A percentile compares a stretch with the other conserved stretches of the same genome.
These are phyloP conservation scores for Neotoma lepida DNA, from an alignment of 2,113 vertebrate species.

Conservation along the genomic window DNA sequence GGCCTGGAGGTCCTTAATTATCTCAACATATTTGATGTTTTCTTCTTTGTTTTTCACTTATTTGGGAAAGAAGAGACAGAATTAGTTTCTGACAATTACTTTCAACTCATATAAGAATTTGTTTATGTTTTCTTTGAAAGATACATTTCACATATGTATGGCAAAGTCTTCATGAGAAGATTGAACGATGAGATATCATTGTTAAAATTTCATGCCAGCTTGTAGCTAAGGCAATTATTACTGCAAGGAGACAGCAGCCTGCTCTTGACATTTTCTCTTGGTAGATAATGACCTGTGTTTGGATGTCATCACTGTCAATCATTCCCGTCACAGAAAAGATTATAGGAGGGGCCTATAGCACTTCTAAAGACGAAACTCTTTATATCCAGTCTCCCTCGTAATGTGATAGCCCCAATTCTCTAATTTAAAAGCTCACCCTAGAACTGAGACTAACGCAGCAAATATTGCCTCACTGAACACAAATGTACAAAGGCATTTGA, in stretches of 20 bases:
- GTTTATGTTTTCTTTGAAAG: background rate
- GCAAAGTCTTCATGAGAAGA: background rate
- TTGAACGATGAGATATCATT: background rate
- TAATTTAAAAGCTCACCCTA: background rate
- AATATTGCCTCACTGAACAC: background rate
- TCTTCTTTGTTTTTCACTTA: background rate
- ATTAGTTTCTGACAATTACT: background rate
- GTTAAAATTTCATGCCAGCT: constrained; percentile 26
- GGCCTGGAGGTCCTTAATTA: background rate
- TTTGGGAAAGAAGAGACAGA: background rate
- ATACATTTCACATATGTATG: background rate
- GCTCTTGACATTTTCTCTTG: background rate
- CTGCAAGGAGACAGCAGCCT: background rate
- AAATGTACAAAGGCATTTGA: background rate
- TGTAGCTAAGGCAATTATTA: constrained; percentile 16
- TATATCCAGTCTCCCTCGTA: background rate
- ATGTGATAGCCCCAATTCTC: background rate
- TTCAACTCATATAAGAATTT: background rate
- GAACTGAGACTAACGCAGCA: background rate
- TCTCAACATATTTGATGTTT: background rate
- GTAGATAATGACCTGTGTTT: background rate
- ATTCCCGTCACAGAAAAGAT: background rate
- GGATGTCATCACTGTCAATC: background rate
- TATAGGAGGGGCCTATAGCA: background rate
- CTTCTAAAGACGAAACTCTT: background rate